Conservation (phyloP, 2,113 vertebrate species). For the Mirza zaza region DNA sequence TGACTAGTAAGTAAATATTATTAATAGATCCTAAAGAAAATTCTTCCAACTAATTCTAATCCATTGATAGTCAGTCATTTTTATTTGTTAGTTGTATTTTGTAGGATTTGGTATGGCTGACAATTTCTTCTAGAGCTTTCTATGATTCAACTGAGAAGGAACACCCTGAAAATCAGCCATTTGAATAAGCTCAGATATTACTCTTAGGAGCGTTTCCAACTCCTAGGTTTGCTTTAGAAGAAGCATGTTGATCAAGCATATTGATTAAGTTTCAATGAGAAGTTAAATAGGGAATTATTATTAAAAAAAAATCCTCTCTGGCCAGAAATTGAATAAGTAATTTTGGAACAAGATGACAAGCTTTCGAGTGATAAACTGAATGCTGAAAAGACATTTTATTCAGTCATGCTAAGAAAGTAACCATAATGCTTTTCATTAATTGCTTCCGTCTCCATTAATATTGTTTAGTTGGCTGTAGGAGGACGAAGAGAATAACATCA, state of each 20-base stretch:
- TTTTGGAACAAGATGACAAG: background rate
- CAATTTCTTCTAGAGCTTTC: constrained; percentile 29
- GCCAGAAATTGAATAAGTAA: background rate
- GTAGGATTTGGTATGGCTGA: background rate
- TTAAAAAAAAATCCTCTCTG: background rate
- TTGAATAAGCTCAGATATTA: background rate
- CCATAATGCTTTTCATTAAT: constrained; percentile 16
- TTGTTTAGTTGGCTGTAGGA: background rate
- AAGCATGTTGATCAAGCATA: background rate
- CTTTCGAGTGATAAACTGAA: background rate
- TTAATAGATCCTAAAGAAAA: background rate
- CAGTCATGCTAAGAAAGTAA: constrained; percentile 1
- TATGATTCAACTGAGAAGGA: background rate
- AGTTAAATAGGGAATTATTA: background rate
- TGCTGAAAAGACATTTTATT: background rate
- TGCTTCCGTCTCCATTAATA: background rate
- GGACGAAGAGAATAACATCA: background rate
- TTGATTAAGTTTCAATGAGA: background rate
- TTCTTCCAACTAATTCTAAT: background rate
- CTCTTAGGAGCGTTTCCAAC: background rate
- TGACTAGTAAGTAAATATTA: constrained; percentile 28
- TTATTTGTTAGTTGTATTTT: background rate
- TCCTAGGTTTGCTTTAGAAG: background rate
- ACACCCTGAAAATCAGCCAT: background rate
- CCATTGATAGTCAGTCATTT: background rate